Evolutionary conservation across 2,888 invertebrate genomes (phyloP), one percentile per base, ranked within the genome.

Genomic region (Brenthis hecate): DNA sequence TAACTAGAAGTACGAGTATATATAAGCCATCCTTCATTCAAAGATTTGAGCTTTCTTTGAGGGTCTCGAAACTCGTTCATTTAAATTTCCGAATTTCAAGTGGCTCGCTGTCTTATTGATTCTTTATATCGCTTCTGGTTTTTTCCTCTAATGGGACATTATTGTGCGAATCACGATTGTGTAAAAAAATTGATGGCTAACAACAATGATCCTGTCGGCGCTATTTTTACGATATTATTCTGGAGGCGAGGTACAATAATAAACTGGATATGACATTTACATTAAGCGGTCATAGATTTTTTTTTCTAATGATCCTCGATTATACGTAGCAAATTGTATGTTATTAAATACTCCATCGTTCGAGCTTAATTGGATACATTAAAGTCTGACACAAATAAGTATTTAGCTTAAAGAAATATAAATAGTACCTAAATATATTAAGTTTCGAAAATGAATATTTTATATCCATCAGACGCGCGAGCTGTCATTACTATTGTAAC

Each of bases 121-220:
- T 73, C 60, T 66, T 66, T 70, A 62, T 64, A 60, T 58, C 32
- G 58, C 63, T 70, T 56, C 68, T 68, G 68, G 71, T 66, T 72
- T 68, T 60, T 68, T 65, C 58, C 56, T 70, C 69, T 75, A 70
- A 69, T 70, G 66, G 64, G 63, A 64, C 70, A 75, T 76, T 75
- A 70, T 66, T 69, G 74, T 75, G 72, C 76, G 62, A 66, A 70
- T 68, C 75, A 71, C 73, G 75, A 74, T 23, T 68, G 58, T 58
- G 60, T 66, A 68, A 50, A 76, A 19, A 73, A 76, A 75, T 67
- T 68, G 64, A 69, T 69, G 73, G 68, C 69, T 69, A 65, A 73
- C 71, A 71, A 73, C 61, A 48, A 53, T 43, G 68, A 23, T 58
- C 23, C 57, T 14, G 55, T 16, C 36, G 48, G 47, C 64, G 58